Evolutionary conservation across 2,797 vertebrate species (phyloP).

Genomic region (Hypotaenidia philippensis): DNA sequence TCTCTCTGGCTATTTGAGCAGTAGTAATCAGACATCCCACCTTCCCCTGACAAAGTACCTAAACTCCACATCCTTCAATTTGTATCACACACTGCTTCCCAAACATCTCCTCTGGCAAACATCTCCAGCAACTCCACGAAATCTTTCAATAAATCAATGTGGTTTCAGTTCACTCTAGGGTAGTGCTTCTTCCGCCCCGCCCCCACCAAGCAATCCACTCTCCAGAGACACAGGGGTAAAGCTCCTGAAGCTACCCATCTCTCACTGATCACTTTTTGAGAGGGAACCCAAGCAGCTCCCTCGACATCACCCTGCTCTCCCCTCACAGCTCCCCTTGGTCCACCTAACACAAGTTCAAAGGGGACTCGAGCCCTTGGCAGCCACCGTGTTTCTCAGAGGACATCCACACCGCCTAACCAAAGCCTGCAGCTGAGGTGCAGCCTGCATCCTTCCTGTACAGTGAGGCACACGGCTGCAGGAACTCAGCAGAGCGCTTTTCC

Average conservation of each 20-base stretch:
- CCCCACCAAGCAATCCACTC: background rate
- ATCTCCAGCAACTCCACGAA: background rate
- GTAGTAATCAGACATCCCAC: background rate
- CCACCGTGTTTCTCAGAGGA: background rate
- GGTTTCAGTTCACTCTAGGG: background rate
- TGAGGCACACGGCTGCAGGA: background rate
- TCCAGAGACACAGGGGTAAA: background rate
- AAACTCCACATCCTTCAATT: background rate
- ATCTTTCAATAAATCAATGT: background rate
- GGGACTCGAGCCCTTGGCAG: accelerated
- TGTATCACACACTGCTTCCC: background rate
- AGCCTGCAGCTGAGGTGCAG: background rate
- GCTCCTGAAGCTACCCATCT: accelerated
- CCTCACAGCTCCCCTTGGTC: background rate
- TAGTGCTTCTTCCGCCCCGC: background rate
- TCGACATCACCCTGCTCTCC: background rate
- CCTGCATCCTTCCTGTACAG: background rate
- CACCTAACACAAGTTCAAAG: background rate
- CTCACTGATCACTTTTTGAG: background rate
- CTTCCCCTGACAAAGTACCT: background rate
- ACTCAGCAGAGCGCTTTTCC: background rate
- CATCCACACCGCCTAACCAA: accelerated
- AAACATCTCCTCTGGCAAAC: background rate
- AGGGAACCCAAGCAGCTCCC: background rate
- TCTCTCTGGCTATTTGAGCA: background rate